Base-by-base conservation (phyloP, 2,113 vertebrate species). In the Nyctibius bracteatus region DNA sequence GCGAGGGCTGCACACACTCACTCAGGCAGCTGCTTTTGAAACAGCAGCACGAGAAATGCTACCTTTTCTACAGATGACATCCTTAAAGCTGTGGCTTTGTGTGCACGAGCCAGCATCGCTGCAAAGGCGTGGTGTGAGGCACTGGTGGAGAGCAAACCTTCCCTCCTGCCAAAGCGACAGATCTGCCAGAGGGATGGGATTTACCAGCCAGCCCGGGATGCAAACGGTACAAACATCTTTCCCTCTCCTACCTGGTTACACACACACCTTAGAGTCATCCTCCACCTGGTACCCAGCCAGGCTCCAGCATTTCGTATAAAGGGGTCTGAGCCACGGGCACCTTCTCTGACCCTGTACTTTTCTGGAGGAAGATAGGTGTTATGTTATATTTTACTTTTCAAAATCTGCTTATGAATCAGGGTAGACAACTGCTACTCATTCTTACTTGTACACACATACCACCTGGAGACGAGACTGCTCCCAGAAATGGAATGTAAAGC, bases 121-220 rank as follows among this genome's bases (percentile, higher is more conserved):
- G 25, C 75, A 63, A 72, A 49, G 33, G 57, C 59, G 21, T 0
- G 1, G 37, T 8, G 44, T 0, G 8, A 90, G 55, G 27, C 41
- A 39, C 3, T 0, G 16, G 33, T 0, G 0, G 43, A 18, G 44
- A 66, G 30, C 5, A 4, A 86, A 52, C 35, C 54, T 20, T 65
- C 41, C 13, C 59, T 92, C 27, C 39, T 31, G 62, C 30, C 72
- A 15, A 30, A 59, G 30, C 3, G 2, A 54, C 8, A 59, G 35
- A n/a, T 73, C 46, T 66, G 47, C 25, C 61, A 63, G 13, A 55
- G 21, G 13, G 85, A 51, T 0, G 9, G 75, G 27, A 18, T 27
- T 57, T 28, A 78, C 31, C 59, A 54, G 43, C 55, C 46, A 52
- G 61, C 18, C 20, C 3, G 9, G 58, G 58, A 59, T 31, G 21